These are phyloP conservation scores for Poeciliopsis paucimaculata DNA, from an alignment of 2,797 vertebrate genomes.

Conservation along the genomic window DNA sequence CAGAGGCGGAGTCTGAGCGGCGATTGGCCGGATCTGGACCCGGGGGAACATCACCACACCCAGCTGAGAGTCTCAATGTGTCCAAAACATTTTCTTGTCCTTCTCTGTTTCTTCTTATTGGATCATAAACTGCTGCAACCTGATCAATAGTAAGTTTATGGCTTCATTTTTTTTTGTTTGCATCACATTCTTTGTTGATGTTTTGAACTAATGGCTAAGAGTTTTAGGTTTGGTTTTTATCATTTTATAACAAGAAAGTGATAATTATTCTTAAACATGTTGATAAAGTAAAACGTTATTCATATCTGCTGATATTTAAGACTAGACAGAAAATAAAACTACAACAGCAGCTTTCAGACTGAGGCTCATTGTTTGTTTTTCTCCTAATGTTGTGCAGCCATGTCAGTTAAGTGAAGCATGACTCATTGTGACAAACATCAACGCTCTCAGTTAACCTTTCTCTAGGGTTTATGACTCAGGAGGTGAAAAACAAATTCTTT, in stretches of 20 bases:
- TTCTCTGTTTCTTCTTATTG: slow-evolving; percentile 12
- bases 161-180: neutral
- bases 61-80: slow-evolving; percentile 38
- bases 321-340: neutral
- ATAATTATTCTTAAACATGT: neutral
- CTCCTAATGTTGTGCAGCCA: neutral
- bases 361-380: neutral
- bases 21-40: slow-evolving; percentile 53
- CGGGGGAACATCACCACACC: slow-evolving; percentile 69
- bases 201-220: neutral
- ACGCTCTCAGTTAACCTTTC: neutral
- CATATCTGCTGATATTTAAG: neutral
- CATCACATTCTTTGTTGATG: neutral
- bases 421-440: slow-evolving; percentile 10
- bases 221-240: neutral
- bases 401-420: neutral
- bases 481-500: neutral
- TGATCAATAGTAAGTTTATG: slow-evolving; percentile 51
- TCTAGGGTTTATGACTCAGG: neutral
- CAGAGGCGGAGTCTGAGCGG: slow-evolving; percentile 56
- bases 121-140: slow-evolving; percentile 17
- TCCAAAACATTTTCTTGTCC: slow-evolving; percentile 18
- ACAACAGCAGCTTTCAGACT: neutral
- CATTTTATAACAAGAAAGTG: neutral
- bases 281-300: neutral